Evolutionary conservation across 2,797 vertebrate species (phyloP).

Genomic region (Phoxinus dragarum): DNA sequence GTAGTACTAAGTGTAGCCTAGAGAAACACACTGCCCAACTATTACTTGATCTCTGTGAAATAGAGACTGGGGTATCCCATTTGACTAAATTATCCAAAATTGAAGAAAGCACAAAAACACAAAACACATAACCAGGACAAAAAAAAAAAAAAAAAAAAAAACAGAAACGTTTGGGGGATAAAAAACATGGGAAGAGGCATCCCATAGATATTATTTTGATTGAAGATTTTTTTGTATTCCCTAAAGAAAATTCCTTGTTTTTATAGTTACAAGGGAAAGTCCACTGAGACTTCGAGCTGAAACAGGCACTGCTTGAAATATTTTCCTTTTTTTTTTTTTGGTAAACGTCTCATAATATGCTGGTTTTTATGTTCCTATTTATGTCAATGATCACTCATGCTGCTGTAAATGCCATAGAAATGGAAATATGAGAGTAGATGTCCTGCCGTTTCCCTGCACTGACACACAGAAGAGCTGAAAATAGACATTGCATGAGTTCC

Average conservation of each 20-base stretch:
- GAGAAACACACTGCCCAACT: slow-evolving; percentile 92
- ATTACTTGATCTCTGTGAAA: slow-evolving; percentile 88
- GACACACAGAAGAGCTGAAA: slow-evolving; percentile 85
- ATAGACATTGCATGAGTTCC: slow-evolving; percentile 90
- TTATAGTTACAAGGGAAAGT: slow-evolving; percentile 97
- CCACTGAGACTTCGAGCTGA: slow-evolving; percentile 95
- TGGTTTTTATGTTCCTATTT: slow-evolving; percentile 87
- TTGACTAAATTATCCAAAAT: slow-evolving; percentile 83
- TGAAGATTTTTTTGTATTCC: slow-evolving; percentile 65
- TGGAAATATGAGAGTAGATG: slow-evolving; percentile 85
- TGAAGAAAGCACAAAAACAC: slow-evolving; percentile 81
- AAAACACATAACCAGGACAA: slow-evolving; percentile 65
- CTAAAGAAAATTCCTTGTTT: slow-evolving; percentile 74
- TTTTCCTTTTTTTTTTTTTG: slow-evolving; percentile 66
- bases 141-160: slow-evolving; percentile 58
- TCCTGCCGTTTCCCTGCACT: slow-evolving; percentile 86
- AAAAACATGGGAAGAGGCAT: slow-evolving; percentile 83
- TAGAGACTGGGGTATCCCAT: slow-evolving; percentile 81
- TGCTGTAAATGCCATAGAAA: slow-evolving; percentile 88
- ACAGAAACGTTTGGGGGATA: slow-evolving; percentile 57
- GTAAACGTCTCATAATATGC: slow-evolving; percentile 82
- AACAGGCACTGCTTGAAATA: slow-evolving; percentile 99
- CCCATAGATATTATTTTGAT: slow-evolving; percentile 87
- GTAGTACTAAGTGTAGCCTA: slow-evolving; percentile 90
- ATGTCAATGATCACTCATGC: slow-evolving; percentile 91